These are phyloP conservation scores for Catharus bicknelli DNA, from an alignment of 2,113 vertebrate species.

Conservation along the genomic window DNA sequence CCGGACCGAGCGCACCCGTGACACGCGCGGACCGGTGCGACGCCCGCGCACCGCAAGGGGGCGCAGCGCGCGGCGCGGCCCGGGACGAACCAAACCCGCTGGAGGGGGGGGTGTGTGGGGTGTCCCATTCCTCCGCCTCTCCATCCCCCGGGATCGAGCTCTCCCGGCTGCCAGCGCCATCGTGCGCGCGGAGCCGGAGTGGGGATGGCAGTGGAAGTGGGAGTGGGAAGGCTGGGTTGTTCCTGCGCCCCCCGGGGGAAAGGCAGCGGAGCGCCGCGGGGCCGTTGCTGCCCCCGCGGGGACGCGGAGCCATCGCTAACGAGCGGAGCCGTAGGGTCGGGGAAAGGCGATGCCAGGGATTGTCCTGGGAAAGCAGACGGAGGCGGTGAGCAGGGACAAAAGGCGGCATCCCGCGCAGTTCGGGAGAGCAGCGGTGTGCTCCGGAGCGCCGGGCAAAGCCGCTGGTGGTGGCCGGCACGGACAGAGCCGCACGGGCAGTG, in stretches of 20 bases:
- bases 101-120: accelerated
- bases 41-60: neutral
- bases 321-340: neutral
- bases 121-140: too few relatives aligned
- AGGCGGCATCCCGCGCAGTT: accelerated
- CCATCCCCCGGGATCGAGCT: neutral
- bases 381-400: neutral
- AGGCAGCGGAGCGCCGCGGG: neutral
- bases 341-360: neutral
- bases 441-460: neutral
- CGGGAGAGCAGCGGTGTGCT: neutral
- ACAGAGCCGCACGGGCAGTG: accelerated
- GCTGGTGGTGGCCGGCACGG: accelerated
- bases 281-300: too few relatives aligned
- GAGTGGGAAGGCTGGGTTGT: too few relatives aligned
- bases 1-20: neutral
- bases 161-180: neutral
- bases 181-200: too few relatives aligned
- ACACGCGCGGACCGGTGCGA: neutral
- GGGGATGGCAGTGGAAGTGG: neutral
- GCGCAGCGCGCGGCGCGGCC: neutral
- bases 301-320: neutral
- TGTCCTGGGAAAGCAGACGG: too few relatives aligned
- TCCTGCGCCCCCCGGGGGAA: neutral
- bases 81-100: neutral